These are phyloP conservation scores for Galago senegalensis DNA, from an alignment of 2,797 vertebrate species.

Conservation along the genomic window DNA sequence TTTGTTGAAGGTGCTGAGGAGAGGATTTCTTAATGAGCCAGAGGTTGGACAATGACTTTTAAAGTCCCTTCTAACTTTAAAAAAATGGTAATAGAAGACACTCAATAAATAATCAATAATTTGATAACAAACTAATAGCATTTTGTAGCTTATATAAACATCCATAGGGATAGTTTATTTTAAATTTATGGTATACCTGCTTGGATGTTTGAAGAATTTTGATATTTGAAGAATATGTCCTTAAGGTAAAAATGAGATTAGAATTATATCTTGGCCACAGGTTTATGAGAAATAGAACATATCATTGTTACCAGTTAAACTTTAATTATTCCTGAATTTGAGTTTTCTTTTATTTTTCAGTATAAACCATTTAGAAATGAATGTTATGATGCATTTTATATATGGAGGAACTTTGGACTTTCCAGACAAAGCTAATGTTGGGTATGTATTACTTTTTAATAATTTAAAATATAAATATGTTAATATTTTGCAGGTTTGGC, in stretches of 20 bases:
- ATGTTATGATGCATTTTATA: constrained; percentile 95
- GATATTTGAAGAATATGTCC: constrained; percentile 44
- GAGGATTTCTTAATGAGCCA: constrained; percentile 22
- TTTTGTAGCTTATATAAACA: constrained; percentile 52
- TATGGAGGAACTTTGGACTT: constrained; percentile 96
- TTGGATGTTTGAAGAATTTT: background rate
- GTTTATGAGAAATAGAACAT: constrained; percentile 23
- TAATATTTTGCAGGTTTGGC: constrained; percentile 64
- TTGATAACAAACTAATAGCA: constrained; percentile 36
- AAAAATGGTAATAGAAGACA: constrained; percentile 34
- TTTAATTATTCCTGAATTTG: constrained; percentile 75
- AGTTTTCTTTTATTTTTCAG: constrained; percentile 88
- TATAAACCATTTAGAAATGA: constrained; percentile 94
- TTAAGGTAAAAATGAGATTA: constrained; percentile 70
- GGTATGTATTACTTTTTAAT: constrained; percentile 90
- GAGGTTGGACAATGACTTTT: background rate
- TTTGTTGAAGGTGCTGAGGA: constrained; percentile 25
- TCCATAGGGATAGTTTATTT: background rate
- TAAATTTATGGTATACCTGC: constrained; percentile 50
- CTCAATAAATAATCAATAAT: constrained; percentile 34
- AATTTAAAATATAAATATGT: constrained; percentile 64
- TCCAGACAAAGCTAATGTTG: constrained; percentile 93
- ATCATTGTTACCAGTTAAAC: constrained; percentile 28
- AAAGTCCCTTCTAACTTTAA: background rate
- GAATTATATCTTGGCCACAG: constrained; percentile 57